Evolutionary conservation across 2,113 vertebrate species (phyloP).

Genomic region (Glaucomys volans): DNA sequence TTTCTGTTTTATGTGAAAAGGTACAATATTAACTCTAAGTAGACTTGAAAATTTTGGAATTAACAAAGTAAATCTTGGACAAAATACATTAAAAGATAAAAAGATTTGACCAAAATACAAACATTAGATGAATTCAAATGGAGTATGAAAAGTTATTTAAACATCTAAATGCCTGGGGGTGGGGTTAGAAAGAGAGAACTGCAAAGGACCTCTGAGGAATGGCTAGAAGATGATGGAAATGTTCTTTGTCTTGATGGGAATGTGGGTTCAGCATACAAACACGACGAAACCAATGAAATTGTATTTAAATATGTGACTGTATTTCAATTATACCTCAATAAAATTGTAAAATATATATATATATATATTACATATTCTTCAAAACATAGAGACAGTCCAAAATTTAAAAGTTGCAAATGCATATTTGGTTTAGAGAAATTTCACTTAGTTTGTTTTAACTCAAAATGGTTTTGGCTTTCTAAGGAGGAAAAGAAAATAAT

Average conservation of each 20-base stretch:
- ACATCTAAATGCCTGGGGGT: background rate
- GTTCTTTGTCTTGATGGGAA: background rate
- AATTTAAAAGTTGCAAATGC: conserved; percentile 19
- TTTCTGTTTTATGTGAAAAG: conserved; percentile 10
- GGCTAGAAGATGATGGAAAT: background rate
- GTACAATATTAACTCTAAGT: background rate
- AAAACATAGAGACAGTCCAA: background rate
- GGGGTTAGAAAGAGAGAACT: background rate
- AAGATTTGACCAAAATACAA: background rate
- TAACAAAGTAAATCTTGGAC: background rate
- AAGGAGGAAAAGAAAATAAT: conserved; percentile 42
- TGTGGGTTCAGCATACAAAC: background rate
- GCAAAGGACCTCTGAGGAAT: background rate
- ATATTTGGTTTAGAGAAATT: background rate
- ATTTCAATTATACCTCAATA: background rate
- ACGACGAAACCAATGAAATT: background rate
- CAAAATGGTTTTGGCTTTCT: background rate
- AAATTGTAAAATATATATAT: background rate
- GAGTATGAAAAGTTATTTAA: background rate
- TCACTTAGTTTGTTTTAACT: background rate
- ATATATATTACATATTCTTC: background rate
- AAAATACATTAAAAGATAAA: background rate
- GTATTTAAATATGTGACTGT: background rate
- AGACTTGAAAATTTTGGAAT: background rate
- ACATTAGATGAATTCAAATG: background rate